Conservation (phyloP, 2,113 vertebrate species). For the Ariopsis seemanni region DNA sequence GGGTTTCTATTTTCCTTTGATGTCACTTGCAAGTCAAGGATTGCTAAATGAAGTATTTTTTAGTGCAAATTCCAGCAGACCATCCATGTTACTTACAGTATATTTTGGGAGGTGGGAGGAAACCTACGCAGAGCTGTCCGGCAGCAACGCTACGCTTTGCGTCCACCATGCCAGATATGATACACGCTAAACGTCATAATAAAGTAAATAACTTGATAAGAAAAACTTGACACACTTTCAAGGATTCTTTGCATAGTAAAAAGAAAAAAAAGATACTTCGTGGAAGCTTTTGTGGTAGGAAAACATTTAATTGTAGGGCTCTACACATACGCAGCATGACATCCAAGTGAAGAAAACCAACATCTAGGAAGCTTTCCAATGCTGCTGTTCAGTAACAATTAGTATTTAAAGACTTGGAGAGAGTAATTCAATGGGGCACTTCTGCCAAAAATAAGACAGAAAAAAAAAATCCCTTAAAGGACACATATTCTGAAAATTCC, state of each 20-base stretch:
- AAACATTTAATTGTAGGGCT: not conserved
- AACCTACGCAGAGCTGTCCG: not conserved
- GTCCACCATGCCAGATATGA: not conserved
- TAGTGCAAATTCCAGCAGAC: not conserved
- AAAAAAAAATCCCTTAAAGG: too few species aligned
- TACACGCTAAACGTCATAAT: not conserved
- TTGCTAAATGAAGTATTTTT: not conserved
- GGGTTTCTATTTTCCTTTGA: too few species aligned
- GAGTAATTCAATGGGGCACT: not conserved
- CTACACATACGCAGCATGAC: not conserved
- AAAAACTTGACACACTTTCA: not conserved
- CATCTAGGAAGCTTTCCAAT: not conserved
- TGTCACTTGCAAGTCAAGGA: not conserved
- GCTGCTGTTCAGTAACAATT: not conserved
- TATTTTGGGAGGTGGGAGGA: not conserved
- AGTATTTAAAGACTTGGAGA: not conserved
- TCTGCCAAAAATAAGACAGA: not conserved
- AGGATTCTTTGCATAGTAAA: not conserved
- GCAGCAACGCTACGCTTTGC: not conserved
- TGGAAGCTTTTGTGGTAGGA: not conserved
- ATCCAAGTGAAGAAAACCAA: not conserved
- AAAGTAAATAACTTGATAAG: not conserved
- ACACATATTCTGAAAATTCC: too few species aligned
- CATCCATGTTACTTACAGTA: not conserved
- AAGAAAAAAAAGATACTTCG: not conserved